These are phyloP conservation scores for Etheostoma perlongum DNA, from an alignment of 2,797 vertebrate species.

Conservation along the genomic window DNA sequence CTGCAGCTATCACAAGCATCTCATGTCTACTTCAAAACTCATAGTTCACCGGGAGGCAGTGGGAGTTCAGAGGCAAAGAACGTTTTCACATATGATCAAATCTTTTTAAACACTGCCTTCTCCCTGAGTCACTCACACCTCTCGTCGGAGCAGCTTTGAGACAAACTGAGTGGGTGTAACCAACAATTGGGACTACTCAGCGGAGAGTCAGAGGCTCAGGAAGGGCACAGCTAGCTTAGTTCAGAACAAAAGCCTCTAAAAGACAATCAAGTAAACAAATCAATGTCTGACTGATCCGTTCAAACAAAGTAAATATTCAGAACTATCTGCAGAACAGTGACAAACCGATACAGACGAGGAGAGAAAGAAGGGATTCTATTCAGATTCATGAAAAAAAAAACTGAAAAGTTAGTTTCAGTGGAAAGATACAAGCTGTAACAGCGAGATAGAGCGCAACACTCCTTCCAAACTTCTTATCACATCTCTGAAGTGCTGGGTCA, in stretches of 20 bases:
- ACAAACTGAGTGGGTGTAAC: conserved; percentile 28
- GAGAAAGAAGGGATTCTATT: not conserved
- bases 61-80: conserved; percentile 3
- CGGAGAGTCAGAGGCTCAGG: not conserved
- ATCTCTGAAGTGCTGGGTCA: conserved; percentile 23
- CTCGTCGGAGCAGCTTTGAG: conserved; percentile 35
- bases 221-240: conserved; percentile 9
- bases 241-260: conserved; percentile 30
- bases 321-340: not conserved
- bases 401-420: conserved; percentile 7
- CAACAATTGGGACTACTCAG: conserved; percentile 15
- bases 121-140: conserved; percentile 40
- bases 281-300: conserved; percentile 31
- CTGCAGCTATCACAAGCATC: not conserved
- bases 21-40: conserved; percentile 3
- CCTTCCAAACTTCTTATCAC: conserved; percentile 37
- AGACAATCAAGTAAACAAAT: conserved; percentile 38
- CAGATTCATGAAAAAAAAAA: not conserved
- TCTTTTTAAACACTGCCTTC: conserved; percentile 28
- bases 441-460: conserved; percentile 3
- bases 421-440: conserved; percentile 3
- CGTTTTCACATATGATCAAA: conserved; percentile 41
- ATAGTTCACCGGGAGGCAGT: conserved; percentile 1
- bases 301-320: conserved; percentile 5
- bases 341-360: not conserved